phyloP scores from a whole-genome alignment of 2,113 vertebrate species.

The Lucifuga dentata region DNA sequence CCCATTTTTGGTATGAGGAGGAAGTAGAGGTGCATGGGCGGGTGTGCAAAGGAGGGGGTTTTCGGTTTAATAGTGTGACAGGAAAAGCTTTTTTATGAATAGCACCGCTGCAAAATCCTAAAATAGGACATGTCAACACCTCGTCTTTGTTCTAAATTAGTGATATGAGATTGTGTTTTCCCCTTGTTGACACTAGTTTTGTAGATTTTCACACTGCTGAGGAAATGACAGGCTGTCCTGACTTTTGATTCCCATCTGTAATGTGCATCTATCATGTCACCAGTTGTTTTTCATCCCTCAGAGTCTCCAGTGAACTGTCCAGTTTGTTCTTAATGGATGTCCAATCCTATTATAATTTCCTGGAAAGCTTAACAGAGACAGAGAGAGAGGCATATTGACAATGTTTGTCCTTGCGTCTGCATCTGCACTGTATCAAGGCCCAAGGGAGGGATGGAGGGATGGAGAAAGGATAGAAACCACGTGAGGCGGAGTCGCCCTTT shows the following conservation, averaged over 20 bases:
- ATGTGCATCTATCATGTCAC: constrained; percentile 2
- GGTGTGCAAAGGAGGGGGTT: constrained; percentile 39
- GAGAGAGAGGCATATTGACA: background rate
- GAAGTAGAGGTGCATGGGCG: constrained; percentile 64
- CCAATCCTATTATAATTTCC: constrained; percentile 42
- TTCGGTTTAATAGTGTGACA: constrained; percentile 38
- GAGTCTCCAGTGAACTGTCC: constrained; percentile 21
- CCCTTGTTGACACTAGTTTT: no score
- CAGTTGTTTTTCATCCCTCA: constrained; percentile 20
- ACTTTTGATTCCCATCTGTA: constrained; percentile 4
- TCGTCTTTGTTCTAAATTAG: constrained; percentile 2
- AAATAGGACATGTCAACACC: constrained; percentile 44
- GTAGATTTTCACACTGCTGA: no score
- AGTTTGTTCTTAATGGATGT: constrained; percentile 26
- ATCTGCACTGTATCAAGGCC: background rate
- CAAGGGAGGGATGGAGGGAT: background rate
- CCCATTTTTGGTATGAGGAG: constrained; percentile 71
- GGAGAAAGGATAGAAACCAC: no score
- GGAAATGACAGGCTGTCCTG: no score
- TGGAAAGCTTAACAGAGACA: constrained; percentile 15
- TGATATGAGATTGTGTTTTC: background rate
- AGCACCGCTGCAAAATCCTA: constrained; percentile 26
- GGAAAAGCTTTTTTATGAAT: constrained; percentile 43
- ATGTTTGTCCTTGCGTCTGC: background rate
- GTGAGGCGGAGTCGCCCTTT: no score